These are phyloP conservation scores for Sesia bembeciformis DNA, from an alignment of 2,888 invertebrate genomes.

Conservation along the genomic window DNA sequence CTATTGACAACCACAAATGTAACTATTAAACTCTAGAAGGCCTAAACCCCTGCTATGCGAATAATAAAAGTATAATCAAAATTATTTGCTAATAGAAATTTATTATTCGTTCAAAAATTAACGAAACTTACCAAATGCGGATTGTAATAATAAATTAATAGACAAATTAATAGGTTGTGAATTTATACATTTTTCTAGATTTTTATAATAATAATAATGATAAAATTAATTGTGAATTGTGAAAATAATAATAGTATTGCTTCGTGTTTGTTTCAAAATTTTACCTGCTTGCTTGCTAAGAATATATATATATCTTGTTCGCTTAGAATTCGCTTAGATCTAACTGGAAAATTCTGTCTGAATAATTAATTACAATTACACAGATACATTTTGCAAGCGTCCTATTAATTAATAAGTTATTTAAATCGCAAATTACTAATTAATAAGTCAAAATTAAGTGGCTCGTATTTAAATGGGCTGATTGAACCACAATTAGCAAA, in stretches of 20 bases:
- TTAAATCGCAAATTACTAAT: too few species aligned
- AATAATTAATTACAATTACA: too few species aligned
- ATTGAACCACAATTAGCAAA: too few species aligned
- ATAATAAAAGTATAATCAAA: constrained; percentile 1
- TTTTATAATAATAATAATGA: constrained; percentile 49
- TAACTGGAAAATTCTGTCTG: background rate
- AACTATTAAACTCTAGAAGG: constrained; percentile 22
- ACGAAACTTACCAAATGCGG: background rate
- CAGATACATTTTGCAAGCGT: too few species aligned
- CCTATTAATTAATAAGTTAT: too few species aligned
- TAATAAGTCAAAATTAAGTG: too few species aligned
- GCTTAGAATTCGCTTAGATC: background rate
- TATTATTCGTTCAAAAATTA: constrained; percentile 10
- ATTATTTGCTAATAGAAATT: constrained; percentile 6
- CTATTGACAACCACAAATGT: constrained; percentile 2
- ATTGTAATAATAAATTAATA: constrained; percentile 30
- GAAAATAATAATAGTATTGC: constrained; percentile 23
- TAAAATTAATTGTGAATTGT: constrained; percentile 8
- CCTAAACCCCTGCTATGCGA: constrained; percentile 33
- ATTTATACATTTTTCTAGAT: constrained; percentile 72
- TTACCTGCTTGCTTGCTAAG: constrained; percentile 35
- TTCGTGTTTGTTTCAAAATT: constrained; percentile 16
- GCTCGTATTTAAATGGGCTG: too few species aligned
- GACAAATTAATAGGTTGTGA: constrained; percentile 73
- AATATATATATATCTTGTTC: background rate